Base-by-base conservation (phyloP, 23 tunicate genomes). In the Ascidia mentula region DNA sequence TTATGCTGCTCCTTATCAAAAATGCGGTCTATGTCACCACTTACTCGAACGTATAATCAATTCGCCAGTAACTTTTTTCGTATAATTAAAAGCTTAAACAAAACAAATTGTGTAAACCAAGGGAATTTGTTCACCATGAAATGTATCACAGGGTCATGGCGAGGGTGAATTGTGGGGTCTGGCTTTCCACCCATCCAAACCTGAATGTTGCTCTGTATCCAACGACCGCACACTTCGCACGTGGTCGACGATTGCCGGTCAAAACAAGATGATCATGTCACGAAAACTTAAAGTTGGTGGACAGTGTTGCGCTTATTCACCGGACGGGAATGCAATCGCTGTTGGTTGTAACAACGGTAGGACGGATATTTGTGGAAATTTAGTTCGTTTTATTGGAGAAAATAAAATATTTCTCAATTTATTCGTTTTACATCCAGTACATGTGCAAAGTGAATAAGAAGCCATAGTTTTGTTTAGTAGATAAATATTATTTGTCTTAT, bases 81-180 rank as follows among this genome's bases (percentile, higher is more conserved):
- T n/a, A n/a, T n/a, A n/a, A n/a, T n/a, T n/a, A n/a, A n/a, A n/a
- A n/a, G n/a, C n/a, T n/a, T n/a, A n/a, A n/a, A n/a, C n/a, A n/a
- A n/a, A n/a, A n/a, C n/a, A n/a, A n/a, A n/a, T n/a, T n/a, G n/a
- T n/a, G n/a, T n/a, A n/a, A n/a, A n/a, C n/a, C n/a, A n/a, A n/a
- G n/a, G n/a, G n/a, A n/a, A n/a, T n/a, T n/a, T n/a, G n/a, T n/a
- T n/a, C n/a, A n/a, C n/a, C n/a, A n/a, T n/a, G n/a, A n/a, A n/a
- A n/a, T n/a, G n/a, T 53, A 1, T 32, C 20, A 37, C 80, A 93
- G 88, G 99, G 99, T 36, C 99, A 95, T 75, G 91, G 84, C 2
- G 92, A 89, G 45, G 99, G 99, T 13, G 99, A 95, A 65, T 28
- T 90, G 34, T 95, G 99, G 99, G 99, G 99, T 31, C 79, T 95